Evolutionary conservation across 2,113 vertebrate genomes (phyloP).

Genomic region (Arvicanthis niloticus): DNA sequence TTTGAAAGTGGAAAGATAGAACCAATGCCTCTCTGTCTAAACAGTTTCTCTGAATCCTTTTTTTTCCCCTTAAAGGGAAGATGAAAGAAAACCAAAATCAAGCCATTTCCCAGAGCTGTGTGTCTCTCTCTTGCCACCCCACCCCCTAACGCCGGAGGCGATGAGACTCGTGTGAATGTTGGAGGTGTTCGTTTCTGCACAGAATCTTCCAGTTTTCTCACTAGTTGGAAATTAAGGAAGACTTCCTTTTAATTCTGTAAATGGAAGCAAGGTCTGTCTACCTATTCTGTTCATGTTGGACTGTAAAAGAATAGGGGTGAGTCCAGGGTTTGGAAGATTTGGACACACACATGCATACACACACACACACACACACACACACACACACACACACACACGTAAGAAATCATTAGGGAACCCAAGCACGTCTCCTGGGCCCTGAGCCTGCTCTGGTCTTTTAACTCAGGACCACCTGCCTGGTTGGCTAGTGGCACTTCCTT

Average conservation of each 20-base stretch:
- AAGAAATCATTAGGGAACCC: conserved; percentile 64
- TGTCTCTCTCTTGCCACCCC: conserved; percentile 69
- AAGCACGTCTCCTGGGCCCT: conserved; percentile 63
- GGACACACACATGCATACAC: neutral
- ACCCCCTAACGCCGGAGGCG: conserved; percentile 48
- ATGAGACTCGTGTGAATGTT: conserved; percentile 75
- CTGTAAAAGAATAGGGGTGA: neutral
- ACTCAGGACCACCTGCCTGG: conserved; percentile 86
- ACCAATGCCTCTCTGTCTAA: neutral
- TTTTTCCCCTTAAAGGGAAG: neutral
- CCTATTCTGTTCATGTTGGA: neutral
- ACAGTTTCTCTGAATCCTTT: neutral
- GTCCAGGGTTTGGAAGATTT: conserved; percentile 50
- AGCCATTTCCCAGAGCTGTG: conserved; percentile 63
- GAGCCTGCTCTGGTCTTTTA: conserved; percentile 78
- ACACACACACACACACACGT: neutral
- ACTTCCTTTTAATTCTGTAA: conserved; percentile 65
- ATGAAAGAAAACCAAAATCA: neutral
- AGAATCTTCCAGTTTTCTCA: conserved; percentile 73
- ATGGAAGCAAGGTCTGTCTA: conserved; percentile 19
- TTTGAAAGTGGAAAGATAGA: neutral
- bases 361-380: neutral
- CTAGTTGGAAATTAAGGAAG: conserved; percentile 64
- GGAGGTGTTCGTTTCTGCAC: conserved; percentile 77
- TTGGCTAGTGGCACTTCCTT: conserved; percentile 85